Conservation (phyloP, 2,113 vertebrate genomes). For the Numenius arquata region DNA sequence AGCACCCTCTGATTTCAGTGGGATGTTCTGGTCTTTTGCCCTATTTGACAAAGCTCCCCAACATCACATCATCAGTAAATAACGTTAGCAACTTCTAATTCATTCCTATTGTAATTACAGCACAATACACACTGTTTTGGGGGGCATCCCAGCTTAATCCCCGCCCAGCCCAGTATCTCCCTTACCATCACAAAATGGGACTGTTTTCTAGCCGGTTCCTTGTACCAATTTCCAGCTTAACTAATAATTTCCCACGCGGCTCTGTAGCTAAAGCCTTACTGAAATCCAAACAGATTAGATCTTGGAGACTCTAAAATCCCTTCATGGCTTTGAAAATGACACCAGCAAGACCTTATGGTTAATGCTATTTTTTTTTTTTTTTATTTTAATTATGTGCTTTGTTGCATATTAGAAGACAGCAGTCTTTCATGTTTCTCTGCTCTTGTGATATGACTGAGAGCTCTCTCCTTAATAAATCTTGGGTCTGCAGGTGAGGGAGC, state of each 20-base stretch:
- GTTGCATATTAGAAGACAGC: neutral
- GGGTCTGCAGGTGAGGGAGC: neutral
- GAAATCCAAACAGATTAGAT: constrained; percentile 1
- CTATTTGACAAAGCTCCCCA: neutral
- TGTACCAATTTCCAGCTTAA: neutral
- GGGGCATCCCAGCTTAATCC: neutral
- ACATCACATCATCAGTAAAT: accelerated
- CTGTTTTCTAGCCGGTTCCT: neutral
- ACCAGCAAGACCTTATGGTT: neutral
- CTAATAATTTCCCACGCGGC: neutral
- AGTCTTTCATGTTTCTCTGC: neutral
- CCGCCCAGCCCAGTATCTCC: neutral
- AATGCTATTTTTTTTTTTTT: neutral
- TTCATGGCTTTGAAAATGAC: neutral
- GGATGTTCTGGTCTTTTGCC: neutral
- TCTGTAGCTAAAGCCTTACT: neutral
- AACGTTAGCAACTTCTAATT: neutral
- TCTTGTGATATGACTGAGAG: neutral
- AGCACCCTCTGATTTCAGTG: neutral
- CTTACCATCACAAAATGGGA: neutral
- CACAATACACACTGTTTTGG: neutral
- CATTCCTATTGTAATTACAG: neutral
- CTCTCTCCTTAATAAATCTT: neutral
- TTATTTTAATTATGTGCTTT: neutral
- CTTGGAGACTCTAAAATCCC: neutral